A percentile compares a stretch with the other conserved stretches of the same genome.
phyloP scores from a whole-genome alignment of 2,797 vertebrate genomes.

The Tapirus indicus region DNA sequence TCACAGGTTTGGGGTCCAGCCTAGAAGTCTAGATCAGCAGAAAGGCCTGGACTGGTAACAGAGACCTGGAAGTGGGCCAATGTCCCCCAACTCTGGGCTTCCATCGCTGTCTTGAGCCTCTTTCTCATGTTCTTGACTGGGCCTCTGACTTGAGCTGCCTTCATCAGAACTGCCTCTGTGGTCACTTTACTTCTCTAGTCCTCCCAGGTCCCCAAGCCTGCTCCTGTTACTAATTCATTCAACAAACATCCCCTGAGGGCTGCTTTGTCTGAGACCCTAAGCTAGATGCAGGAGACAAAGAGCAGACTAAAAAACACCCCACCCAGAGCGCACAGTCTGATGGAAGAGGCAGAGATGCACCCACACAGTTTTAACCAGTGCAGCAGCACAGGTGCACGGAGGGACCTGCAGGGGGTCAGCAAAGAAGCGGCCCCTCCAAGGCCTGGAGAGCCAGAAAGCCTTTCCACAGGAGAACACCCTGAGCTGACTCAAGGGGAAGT shows the following conservation, averaged over 20 bases:
- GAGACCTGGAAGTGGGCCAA: background rate
- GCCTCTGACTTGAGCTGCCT: background rate
- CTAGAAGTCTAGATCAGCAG: background rate
- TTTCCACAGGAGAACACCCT: background rate
- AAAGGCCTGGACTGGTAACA: background rate
- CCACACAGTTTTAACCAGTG: background rate
- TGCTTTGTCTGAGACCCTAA: background rate
- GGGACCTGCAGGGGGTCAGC: background rate
- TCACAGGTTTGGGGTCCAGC: no score
- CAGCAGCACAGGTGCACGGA: background rate
- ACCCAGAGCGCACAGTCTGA: background rate
- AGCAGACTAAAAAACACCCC: background rate
- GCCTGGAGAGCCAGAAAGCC: background rate
- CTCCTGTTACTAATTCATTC: background rate
- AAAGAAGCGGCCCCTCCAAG: background rate
- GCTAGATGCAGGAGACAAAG: background rate
- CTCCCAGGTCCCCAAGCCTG: background rate
- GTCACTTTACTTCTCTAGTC: background rate
- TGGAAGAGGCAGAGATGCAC: background rate
- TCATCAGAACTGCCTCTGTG: background rate
- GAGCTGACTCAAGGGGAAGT: background rate
- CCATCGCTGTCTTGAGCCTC: background rate
- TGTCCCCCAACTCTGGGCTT: background rate
- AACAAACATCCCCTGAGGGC: background rate
- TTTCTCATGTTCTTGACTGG: accelerated